Conservation (phyloP, 2,888 invertebrate species). For the Mythimna impura region DNA sequence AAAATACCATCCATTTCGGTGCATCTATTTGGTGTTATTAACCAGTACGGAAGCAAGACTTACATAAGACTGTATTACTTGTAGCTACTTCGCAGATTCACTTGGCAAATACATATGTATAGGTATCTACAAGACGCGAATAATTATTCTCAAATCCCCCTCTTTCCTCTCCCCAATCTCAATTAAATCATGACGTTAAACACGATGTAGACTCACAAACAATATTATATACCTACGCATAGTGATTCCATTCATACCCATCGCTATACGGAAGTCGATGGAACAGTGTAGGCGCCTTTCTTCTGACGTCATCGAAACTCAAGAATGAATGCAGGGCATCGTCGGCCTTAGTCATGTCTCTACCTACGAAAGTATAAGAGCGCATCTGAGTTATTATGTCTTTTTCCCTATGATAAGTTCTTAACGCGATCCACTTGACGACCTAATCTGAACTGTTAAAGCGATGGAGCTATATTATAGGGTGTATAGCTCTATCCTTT, state of each 20-base stretch:
- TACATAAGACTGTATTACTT: too few species aligned
- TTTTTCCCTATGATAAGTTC: neutral
- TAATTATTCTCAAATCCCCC: neutral
- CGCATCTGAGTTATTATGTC: conserved; percentile 27
- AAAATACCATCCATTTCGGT: too few species aligned
- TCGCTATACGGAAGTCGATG: conserved; percentile 37
- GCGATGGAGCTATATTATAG: too few species aligned
- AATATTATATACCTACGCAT: neutral
- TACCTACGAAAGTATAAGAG: conserved; percentile 16
- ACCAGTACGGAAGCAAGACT: too few species aligned
- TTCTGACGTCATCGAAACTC: conserved; percentile 50
- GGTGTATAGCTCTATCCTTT: too few species aligned
- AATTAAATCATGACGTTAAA: conserved; percentile 11
- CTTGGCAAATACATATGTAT: neutral
- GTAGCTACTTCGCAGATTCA: too few species aligned
- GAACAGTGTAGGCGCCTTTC: conserved; percentile 31
- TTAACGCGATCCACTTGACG: too few species aligned
- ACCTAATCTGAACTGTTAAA: too few species aligned
- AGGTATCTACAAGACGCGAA: neutral
- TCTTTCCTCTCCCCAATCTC: neutral
- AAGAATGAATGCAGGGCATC: conserved; percentile 40
- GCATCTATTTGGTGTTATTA: too few species aligned
- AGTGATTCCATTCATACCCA: conserved; percentile 32
- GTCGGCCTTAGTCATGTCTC: conserved; percentile 32
- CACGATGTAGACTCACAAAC: neutral